Conservation (phyloP, 2,113 vertebrate species). For the Boulengeromyrus knoepffleri region DNA sequence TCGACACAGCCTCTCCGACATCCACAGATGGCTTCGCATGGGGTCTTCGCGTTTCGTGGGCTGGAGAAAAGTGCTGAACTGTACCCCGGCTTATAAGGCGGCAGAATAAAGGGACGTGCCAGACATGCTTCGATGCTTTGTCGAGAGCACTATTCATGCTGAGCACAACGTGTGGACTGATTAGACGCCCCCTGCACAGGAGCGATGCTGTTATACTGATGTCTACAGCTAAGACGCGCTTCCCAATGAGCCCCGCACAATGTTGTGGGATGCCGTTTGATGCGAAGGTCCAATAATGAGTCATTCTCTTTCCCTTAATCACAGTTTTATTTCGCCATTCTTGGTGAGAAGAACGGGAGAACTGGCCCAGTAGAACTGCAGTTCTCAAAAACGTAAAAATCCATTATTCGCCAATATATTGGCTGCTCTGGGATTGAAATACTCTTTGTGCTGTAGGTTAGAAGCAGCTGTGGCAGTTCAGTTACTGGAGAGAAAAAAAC, state of each 20-base stretch:
- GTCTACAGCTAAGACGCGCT: not conserved
- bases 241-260: not conserved
- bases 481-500: not conserved
- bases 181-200: not conserved
- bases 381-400: not conserved
- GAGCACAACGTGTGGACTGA: not conserved
- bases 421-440: not conserved
- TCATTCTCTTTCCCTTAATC: not conserved
- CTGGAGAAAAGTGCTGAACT: not conserved
- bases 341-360: not conserved
- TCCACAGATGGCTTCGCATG: not conserved
- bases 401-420: not conserved
- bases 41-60: not conserved
- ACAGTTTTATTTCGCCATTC: not conserved
- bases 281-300: not conserved
- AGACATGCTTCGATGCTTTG: not conserved
- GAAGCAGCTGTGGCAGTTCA: not conserved
- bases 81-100: not conserved
- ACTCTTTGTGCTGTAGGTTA: not conserved
- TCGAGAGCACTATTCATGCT: not conserved
- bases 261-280: not conserved
- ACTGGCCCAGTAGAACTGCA: not conserved
- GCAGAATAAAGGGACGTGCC: not conserved
- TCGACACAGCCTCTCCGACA: not conserved
- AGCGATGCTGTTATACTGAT: not conserved